phyloP scores from a whole-genome alignment of 2,888 invertebrate genomes.

The Hydropsyche betteni region DNA sequence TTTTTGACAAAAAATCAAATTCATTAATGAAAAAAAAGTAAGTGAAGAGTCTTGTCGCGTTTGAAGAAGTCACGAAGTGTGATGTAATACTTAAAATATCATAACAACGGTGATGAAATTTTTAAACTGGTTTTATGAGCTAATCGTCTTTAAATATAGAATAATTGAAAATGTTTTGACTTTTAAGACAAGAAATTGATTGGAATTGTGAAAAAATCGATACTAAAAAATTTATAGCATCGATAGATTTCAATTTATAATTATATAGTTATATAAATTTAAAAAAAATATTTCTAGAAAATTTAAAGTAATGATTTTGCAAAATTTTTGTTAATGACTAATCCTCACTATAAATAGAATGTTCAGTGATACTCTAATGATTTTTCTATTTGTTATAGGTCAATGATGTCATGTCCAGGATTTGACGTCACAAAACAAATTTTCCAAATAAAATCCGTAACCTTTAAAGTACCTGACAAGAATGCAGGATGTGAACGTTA shows the following conservation, averaged over 20 bases:
- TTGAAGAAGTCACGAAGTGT: slow-evolving; percentile 25
- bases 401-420: neutral
- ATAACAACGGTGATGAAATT: slow-evolving; percentile 42
- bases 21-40: neutral
- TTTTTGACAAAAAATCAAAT: neutral
- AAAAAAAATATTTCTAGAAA: too few species aligned
- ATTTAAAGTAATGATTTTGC: too few species aligned
- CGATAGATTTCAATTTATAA: too few species aligned
- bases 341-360: neutral
- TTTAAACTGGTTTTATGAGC: slow-evolving; percentile 30
- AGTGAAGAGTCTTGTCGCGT: neutral
- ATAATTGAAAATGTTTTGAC: too few species aligned
- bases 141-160: neutral
- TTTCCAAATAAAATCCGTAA: neutral
- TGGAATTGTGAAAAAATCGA: too few species aligned
- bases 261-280: too few species aligned
- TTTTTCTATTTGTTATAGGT: slow-evolving; percentile 5
- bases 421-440: slow-evolving; percentile 18
- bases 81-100: slow-evolving; percentile 21
- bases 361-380: neutral
- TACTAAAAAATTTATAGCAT: too few species aligned
- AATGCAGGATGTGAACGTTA: too few species aligned
- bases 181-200: too few species aligned
- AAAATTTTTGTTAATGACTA: too few species aligned
- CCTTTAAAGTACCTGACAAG: too few species aligned